These are phyloP conservation scores for Drosophila phalerata DNA, from an alignment of 2,888 invertebrate species.

Conservation along the genomic window DNA sequence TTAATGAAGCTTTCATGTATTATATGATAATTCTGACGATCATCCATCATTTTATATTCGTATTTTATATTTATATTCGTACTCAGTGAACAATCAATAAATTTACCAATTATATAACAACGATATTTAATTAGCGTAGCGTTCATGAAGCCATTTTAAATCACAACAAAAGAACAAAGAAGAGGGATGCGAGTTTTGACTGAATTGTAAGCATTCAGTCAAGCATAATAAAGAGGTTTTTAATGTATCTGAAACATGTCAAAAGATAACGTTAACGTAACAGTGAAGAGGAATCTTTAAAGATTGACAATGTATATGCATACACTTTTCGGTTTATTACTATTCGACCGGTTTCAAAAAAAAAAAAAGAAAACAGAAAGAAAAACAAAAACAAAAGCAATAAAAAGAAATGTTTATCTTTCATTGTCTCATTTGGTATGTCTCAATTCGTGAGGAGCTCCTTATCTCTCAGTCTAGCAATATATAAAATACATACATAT, in stretches of 20 bases:
- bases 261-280: constrained; percentile 38
- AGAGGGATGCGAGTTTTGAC: neutral
- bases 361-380: constrained; percentile 11
- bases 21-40: constrained; percentile 7
- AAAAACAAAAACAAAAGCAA: constrained; percentile 9
- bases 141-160: neutral
- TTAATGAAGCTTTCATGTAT: constrained; percentile 28
- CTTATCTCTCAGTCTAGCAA: constrained; percentile 6
- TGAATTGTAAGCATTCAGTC: neutral
- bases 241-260: constrained; percentile 17
- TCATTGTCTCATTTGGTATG: constrained; percentile 16
- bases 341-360: constrained; percentile 48
- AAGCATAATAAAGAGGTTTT: constrained; percentile 30
- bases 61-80: too few relatives aligned
- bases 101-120: constrained; percentile 16
- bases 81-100: neutral
- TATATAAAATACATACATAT: neutral
- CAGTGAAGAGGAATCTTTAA: constrained; percentile 14
- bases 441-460: constrained; percentile 1
- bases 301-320: constrained; percentile 38
- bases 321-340: constrained; percentile 24
- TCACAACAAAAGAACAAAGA: neutral
- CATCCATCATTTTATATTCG: constrained; percentile 21
- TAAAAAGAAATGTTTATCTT: constrained; percentile 15
- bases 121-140: constrained; percentile 16